Conservation (phyloP, 2,113 vertebrate species). For the Rutilus rutilus region DNA sequence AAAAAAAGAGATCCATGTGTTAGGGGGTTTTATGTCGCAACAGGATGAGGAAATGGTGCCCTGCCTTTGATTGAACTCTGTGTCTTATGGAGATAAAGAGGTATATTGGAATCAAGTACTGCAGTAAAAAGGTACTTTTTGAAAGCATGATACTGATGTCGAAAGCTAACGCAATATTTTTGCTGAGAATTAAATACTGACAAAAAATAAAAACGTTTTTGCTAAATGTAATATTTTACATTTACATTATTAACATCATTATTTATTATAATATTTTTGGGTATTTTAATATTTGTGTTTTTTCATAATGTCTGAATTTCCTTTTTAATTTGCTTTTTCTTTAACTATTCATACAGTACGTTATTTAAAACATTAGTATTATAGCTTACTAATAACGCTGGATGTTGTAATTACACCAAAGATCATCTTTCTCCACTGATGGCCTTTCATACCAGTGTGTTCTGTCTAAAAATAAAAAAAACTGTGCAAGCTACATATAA, state of each 20-base stretch:
- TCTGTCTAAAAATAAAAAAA: background rate
- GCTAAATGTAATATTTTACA: background rate
- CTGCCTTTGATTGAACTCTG: background rate
- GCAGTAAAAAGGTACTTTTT: background rate
- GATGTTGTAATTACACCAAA: background rate
- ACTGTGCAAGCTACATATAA: background rate
- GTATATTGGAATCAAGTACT: background rate
- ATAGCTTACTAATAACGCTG: background rate
- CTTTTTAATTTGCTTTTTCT: too few relatives aligned
- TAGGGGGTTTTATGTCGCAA: background rate
- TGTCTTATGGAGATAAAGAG: background rate
- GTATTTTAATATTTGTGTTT: too few relatives aligned
- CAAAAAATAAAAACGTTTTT: background rate
- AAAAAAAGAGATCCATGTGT: too few relatives aligned
- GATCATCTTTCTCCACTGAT: background rate
- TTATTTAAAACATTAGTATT: background rate
- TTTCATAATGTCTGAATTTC: too few relatives aligned
- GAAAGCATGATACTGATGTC: background rate
- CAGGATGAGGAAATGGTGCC: background rate
- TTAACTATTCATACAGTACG: too few relatives aligned
- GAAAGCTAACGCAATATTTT: background rate
- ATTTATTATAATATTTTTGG: too few relatives aligned
- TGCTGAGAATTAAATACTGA: background rate
- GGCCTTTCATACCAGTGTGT: background rate
- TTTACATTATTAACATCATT: background rate